Evolutionary conservation across 2,888 invertebrate genomes (phyloP).

Genomic region (Escarpia spicata): DNA sequence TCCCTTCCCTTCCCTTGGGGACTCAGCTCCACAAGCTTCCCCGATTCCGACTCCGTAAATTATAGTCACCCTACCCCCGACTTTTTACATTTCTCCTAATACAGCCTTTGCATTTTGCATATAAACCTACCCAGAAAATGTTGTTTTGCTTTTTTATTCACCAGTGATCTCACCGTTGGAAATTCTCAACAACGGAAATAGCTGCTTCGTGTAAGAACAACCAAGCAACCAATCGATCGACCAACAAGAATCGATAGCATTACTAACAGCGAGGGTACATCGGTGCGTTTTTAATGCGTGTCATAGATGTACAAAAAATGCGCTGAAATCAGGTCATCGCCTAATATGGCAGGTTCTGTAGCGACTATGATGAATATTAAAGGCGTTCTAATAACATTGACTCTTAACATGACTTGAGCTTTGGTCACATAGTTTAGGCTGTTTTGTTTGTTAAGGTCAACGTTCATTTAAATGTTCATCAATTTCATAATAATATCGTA

Average conservation of each 20-base stretch:
- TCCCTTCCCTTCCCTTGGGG: no score
- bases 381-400: not conserved
- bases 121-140: not conserved
- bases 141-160: not conserved
- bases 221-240: not conserved
- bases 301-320: not conserved
- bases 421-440: not conserved
- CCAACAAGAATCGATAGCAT: not conserved
- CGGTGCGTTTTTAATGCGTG: not conserved
- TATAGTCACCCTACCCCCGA: not conserved
- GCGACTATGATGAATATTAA: not conserved
- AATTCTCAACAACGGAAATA: not conserved
- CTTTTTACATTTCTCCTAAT: not conserved
- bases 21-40: no score
- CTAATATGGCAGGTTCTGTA: not conserved
- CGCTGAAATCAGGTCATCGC: not conserved
- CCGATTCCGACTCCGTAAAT: no score
- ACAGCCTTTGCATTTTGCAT: not conserved
- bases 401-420: not conserved
- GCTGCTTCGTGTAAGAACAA: not conserved
- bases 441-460: not conserved
- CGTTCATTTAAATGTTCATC: not conserved
- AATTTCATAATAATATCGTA: not conserved
- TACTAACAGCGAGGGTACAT: slow-evolving; percentile 8
- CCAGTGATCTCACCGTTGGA: not conserved